These are phyloP conservation scores for Chlorops oryzae DNA, from an alignment of 1,140 invertebrate genomes.

Conservation along the genomic window DNA sequence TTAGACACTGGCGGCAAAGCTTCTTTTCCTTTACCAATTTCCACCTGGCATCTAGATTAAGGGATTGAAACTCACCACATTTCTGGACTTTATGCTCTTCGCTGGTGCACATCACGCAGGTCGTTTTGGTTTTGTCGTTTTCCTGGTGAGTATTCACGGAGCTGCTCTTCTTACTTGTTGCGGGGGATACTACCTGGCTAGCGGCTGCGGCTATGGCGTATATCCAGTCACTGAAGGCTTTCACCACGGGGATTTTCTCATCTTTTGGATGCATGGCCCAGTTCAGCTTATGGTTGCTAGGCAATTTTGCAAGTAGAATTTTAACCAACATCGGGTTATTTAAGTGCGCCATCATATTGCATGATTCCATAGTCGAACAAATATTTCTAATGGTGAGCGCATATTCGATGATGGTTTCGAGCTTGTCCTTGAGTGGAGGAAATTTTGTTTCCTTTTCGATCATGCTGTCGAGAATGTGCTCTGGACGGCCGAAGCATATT, in stretches of 20 bases:
- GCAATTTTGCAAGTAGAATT: slow-evolving; percentile 4
- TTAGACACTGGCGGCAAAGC: slow-evolving; percentile 6
- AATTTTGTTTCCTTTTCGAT: not conserved
- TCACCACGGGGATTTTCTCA: not conserved
- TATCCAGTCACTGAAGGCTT: no score
- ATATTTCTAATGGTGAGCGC: slow-evolving; percentile 6
- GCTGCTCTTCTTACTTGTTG: not conserved
- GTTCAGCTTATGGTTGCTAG: slow-evolving; percentile 5
- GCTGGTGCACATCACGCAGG: slow-evolving; percentile 2
- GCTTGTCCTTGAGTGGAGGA: slow-evolving; percentile 5
- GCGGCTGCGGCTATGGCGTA: no score
- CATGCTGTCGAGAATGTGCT: slow-evolving; percentile 4
- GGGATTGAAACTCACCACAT: no score
- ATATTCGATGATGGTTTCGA: slow-evolving; percentile 6
- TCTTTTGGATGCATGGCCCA: slow-evolving; percentile 9
- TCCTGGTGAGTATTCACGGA: slow-evolving; percentile 3
- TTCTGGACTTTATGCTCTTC: not conserved
- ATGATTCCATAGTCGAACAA: slow-evolving; percentile 9
- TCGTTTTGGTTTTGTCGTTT: not conserved
- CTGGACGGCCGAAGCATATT: slow-evolving; percentile 7
- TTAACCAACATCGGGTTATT: slow-evolving; percentile 7
- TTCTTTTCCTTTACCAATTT: slow-evolving; percentile 1
- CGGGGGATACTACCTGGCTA: not conserved
- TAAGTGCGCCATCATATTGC: slow-evolving; percentile 5
- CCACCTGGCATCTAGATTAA: not conserved